Evolutionary conservation across 2,113 vertebrate genomes (phyloP).

Genomic region (Zosterops borbonicus): DNA sequence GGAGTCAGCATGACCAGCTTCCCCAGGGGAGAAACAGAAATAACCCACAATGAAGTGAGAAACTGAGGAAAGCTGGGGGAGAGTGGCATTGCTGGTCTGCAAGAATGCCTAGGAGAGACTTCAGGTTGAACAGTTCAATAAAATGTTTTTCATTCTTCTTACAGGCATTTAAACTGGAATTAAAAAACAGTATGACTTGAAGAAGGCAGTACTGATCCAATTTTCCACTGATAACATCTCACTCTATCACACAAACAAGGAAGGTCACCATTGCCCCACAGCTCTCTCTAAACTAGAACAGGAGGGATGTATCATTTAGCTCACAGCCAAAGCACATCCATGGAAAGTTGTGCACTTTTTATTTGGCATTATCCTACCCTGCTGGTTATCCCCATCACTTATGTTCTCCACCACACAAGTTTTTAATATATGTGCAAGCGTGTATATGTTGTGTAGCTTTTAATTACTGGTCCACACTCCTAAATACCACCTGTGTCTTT

Average conservation of each 20-base stretch:
- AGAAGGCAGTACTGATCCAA: neutral
- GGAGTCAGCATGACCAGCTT: neutral
- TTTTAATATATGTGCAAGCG: neutral
- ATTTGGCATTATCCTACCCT: neutral
- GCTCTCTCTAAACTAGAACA: neutral
- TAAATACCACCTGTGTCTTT: neutral
- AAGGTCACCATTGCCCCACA: neutral
- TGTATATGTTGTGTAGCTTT: neutral
- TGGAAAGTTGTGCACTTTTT: neutral
- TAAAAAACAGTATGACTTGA: neutral
- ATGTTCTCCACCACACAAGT: neutral
- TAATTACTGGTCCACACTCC: neutral
- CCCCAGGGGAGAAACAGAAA: neutral
- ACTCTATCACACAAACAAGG: neutral
- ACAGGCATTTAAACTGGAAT: neutral
- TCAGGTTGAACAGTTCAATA: neutral
- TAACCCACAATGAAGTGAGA: accelerated
- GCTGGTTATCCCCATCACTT: neutral
- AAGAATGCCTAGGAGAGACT: neutral
- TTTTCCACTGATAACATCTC: neutral
- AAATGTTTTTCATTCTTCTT: neutral
- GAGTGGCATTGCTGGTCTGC: neutral
- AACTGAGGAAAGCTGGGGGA: neutral
- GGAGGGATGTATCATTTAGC: neutral
- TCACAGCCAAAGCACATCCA: neutral